phyloP scores from a whole-genome alignment of 1,140 invertebrate genomes.

The Onthophagus taurus region DNA sequence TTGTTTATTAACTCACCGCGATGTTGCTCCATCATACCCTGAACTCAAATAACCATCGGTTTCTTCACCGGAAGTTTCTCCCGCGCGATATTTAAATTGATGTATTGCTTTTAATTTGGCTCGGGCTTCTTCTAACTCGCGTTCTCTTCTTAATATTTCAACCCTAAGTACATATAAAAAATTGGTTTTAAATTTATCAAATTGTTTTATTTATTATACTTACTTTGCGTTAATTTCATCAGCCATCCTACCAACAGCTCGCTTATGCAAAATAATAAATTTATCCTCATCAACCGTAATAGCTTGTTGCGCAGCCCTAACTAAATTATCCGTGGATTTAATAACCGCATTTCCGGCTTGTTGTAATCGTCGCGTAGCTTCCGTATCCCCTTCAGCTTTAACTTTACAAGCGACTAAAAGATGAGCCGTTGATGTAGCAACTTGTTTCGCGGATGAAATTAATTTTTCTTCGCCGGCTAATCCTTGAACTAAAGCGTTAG shows the following conservation, averaged over 20 bases:
- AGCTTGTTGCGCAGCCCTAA: slow-evolving; percentile 86
- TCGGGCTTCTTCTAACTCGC: slow-evolving; percentile 85
- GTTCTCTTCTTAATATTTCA: slow-evolving; percentile 86
- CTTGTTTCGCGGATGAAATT: slow-evolving; percentile 94
- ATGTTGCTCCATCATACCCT: slow-evolving; percentile 28
- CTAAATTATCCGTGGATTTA: slow-evolving; percentile 93
- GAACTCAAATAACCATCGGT: slow-evolving; percentile 35
- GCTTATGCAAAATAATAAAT: slow-evolving; percentile 76
- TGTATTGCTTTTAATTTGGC: slow-evolving; percentile 76
- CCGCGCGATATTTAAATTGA: slow-evolving; percentile 63
- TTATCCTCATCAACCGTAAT: slow-evolving; percentile 88
- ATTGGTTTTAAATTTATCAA: background rate
- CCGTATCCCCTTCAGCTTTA: slow-evolving; percentile 92
- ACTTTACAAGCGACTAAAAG: slow-evolving; percentile 95
- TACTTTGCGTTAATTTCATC: slow-evolving; percentile 78
- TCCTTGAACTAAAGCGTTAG: slow-evolving; percentile 92
- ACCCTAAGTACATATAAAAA: too few species aligned
- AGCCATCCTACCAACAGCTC: slow-evolving; percentile 88
- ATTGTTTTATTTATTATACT: background rate
- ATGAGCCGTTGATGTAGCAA: slow-evolving; percentile 94
- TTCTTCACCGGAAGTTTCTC: slow-evolving; percentile 35
- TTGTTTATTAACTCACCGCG: slow-evolving; percentile 36
- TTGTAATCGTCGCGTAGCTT: slow-evolving; percentile 86
- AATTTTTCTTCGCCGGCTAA: slow-evolving; percentile 89
- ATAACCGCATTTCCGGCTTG: slow-evolving; percentile 95